Base-by-base conservation (phyloP, 2,113 vertebrate genomes). In the Triplophysa dalaica region DNA sequence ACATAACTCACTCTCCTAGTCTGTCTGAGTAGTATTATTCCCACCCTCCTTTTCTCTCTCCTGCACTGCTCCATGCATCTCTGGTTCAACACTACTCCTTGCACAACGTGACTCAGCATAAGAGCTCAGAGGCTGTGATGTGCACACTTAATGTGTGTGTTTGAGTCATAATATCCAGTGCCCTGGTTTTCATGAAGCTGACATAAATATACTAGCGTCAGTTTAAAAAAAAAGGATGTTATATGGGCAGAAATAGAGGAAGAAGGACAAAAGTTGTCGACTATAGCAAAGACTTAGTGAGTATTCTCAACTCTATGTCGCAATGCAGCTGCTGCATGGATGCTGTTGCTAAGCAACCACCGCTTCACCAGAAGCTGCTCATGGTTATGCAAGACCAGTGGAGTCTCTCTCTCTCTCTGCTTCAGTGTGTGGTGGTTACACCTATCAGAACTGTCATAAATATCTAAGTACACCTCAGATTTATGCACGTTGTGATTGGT, bases 321-420 rank as follows among this genome's bases (percentile, higher is more conserved):
- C 85, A 86, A 84, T 86, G 85, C 85, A 86, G 82, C 82, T 84
- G 82, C 80, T 80, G 78, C 81, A 70, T 5, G 69, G 78, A 84
- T 86, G 80, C 64, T 52, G 85, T 86, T 77, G 78, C 83, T 26
- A 85, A 78, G 83, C 77, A 87, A 86, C 82, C 84, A n/a, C 41
- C 33, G 77, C 82, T 75, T 83, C 29, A 58, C 74, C 70, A 73
- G 83, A 79, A 83, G 63, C 73, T 79, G 74, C 73, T 83, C 79
- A 77, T 79, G 77, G 82, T 86, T 83, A 86, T 86, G 85, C 79
- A 86, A 79, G 82, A 81, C 38, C 21, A 38, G 33, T 3, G 33
- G 33, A 7, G n/a, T 75, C 50, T 60, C 16, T 54, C 62, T 82
- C 74, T 82, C 38, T 65, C 13, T 75, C 62, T 43, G 41, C 9